These are phyloP conservation scores for Lagopus muta DNA, from an alignment of 2,113 vertebrate genomes.

Conservation along the genomic window DNA sequence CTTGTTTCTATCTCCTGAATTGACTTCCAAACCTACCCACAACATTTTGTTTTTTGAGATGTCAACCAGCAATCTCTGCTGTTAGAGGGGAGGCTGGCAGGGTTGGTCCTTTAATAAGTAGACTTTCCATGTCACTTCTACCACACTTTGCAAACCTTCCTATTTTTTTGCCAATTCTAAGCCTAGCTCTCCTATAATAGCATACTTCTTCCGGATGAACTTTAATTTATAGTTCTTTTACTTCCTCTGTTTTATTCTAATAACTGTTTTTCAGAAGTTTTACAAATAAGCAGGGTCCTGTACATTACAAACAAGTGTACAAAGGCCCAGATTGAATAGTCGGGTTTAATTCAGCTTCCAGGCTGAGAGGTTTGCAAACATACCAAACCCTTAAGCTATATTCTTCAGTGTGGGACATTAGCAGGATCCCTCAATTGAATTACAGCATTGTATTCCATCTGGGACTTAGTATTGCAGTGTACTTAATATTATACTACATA, in stretches of 20 bases:
- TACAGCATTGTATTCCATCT: slow-evolving; percentile 84
- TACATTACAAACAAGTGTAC: slow-evolving; percentile 33
- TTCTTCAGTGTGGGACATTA: slow-evolving; percentile 85
- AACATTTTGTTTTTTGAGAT: background rate
- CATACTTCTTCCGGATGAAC: slow-evolving; percentile 31
- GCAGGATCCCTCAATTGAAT: slow-evolving; percentile 83
- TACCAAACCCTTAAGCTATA: slow-evolving; percentile 85
- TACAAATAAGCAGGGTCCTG: slow-evolving; percentile 44
- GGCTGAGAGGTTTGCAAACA: slow-evolving; percentile 78
- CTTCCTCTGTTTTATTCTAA: slow-evolving; percentile 43
- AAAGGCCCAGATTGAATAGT: slow-evolving; percentile 59
- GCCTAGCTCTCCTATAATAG: background rate
- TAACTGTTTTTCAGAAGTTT: slow-evolving; percentile 65
- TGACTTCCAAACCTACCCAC: background rate
- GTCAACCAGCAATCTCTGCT: background rate
- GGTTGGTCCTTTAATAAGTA: background rate
- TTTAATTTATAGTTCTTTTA: slow-evolving; percentile 35
- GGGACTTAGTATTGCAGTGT: slow-evolving; percentile 79
- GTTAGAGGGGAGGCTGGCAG: background rate
- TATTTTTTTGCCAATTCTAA: background rate
- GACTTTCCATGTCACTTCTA: background rate
- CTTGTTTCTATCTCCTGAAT: background rate
- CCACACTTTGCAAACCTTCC: background rate
- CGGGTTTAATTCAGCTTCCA: slow-evolving; percentile 77
- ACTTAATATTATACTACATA: slow-evolving; percentile 82